A percentile compares a stretch with the other conserved stretches of the same genome.
These are phyloP conservation scores for Taenioides sp. DNA, from an alignment of 2,797 vertebrate genomes.

Conservation along the genomic window DNA sequence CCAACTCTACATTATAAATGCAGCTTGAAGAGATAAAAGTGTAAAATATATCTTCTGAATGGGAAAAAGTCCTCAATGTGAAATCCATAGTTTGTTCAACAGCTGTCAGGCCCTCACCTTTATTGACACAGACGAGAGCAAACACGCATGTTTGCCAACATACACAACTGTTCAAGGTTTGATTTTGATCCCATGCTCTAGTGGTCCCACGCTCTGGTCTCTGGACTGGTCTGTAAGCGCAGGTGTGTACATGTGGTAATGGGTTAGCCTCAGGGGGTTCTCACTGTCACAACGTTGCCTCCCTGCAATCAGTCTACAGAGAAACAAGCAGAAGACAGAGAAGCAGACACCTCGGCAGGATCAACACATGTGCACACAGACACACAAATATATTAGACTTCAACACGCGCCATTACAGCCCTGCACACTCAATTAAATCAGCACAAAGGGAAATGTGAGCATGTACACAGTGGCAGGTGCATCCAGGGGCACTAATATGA, in stretches of 20 bases:
- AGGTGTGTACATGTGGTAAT: conserved; percentile 37
- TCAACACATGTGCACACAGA: conserved; percentile 44
- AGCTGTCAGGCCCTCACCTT: conserved; percentile 29
- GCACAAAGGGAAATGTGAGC: conserved; percentile 50
- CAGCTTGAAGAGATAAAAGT: too few species aligned
- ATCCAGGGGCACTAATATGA: conserved; percentile 33
- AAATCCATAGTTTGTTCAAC: conserved; percentile 27
- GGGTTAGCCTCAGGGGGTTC: conserved; percentile 56
- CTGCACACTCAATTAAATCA: conserved; percentile 71
- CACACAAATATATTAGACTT: conserved; percentile 38
- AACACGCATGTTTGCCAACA: conserved; percentile 25
- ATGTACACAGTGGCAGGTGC: conserved; percentile 42
- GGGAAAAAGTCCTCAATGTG: too few species aligned
- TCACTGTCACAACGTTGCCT: conserved; percentile 56
- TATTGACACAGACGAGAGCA: conserved; percentile 40
- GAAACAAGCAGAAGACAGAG: conserved; percentile 69
- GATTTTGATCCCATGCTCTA: conserved; percentile 9
- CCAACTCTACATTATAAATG: background rate
- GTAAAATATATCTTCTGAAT: too few species aligned
- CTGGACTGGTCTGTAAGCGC: conserved; percentile 27
- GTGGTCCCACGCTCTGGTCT: conserved; percentile 13
- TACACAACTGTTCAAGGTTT: conserved; percentile 19
- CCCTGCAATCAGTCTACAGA: conserved; percentile 75
- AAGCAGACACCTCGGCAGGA: conserved; percentile 61
- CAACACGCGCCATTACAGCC: conserved; percentile 61